Evolutionary conservation across 2,888 invertebrate species (phyloP).

Genomic region (Drosophila tanythrix): DNA sequence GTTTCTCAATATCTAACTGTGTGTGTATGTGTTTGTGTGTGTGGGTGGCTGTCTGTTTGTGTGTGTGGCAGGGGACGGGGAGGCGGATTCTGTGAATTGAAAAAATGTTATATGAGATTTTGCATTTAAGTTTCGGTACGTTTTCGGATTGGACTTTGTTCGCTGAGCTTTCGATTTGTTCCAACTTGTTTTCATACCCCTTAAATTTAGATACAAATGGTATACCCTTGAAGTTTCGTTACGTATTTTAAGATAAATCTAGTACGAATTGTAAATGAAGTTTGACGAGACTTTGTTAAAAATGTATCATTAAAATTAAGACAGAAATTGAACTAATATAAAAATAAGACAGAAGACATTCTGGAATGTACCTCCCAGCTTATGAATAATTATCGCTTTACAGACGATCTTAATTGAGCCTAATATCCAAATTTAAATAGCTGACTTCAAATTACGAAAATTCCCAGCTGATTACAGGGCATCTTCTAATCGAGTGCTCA

Average conservation of each 20-base stretch:
- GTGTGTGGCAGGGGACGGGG: not conserved
- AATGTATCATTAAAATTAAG: not conserved
- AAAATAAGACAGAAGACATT: not conserved
- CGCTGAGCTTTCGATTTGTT: conserved; percentile 4
- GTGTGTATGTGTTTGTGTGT: not conserved
- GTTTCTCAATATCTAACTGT: conserved; percentile 10
- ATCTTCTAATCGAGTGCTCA: not conserved
- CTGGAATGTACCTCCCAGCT: not conserved
- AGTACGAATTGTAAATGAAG: not conserved
- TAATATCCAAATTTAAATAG: not conserved
- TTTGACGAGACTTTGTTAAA: not conserved
- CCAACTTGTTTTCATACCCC: conserved; percentile 9
- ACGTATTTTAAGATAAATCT: not conserved
- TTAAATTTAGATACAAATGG: too few relatives aligned
- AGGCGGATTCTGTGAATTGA: conserved; percentile 26
- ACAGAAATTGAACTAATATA: not conserved
- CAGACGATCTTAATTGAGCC: not conserved
- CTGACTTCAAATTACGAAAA: not conserved
- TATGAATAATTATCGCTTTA: not conserved
- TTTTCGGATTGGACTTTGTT: conserved; percentile 14
- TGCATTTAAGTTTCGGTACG: conserved; percentile 7
- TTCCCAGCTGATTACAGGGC: not conserved
- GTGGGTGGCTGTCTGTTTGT: not conserved
- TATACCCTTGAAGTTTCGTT: not conserved
- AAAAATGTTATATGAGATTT: conserved; percentile 22